A percentile compares a stretch with the other conserved stretches of the same genome.
Evolutionary conservation across 1,140 invertebrate genomes (phyloP).

Genomic region (Coenobita brevimanus): DNA sequence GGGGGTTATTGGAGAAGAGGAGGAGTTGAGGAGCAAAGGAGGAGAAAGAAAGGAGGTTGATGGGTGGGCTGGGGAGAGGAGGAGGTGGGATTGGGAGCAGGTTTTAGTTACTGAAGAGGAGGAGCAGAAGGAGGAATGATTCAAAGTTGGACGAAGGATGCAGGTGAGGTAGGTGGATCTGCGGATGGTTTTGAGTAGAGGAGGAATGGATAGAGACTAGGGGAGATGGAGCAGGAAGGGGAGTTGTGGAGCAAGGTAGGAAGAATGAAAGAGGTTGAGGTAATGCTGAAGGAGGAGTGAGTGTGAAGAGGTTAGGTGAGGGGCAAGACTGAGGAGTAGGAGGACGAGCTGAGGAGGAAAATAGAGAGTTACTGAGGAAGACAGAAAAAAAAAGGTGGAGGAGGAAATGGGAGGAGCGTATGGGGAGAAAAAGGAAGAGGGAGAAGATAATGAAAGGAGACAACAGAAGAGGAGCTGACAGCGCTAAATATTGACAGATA

Average conservation of each 20-base stretch:
- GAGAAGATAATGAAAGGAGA: neutral
- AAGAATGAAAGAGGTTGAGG: neutral
- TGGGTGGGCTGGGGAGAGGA: neutral
- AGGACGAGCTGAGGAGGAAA: neutral
- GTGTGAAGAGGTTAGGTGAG: too few relatives aligned
- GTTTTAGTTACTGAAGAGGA: neutral
- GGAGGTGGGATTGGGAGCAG: too few relatives aligned
- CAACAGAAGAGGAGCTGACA: neutral
- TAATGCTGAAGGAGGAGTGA: too few relatives aligned
- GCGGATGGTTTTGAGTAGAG: neutral
- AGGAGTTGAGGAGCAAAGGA: neutral
- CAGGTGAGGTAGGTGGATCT: neutral
- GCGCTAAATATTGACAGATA: too few relatives aligned
- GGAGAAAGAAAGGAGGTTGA: neutral
- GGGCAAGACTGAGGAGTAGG: too few relatives aligned
- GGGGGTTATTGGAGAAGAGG: neutral
- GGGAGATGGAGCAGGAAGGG: neutral
- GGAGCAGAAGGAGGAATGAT: neutral
- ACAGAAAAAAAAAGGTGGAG: neutral
- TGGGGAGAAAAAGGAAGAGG: neutral
- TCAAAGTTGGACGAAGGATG: neutral
- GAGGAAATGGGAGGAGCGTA: neutral
- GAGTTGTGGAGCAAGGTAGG: neutral
- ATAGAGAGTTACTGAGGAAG: neutral
- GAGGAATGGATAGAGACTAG: neutral